Percentiles rank a stretch among this genome's conserved stretches.
These are phyloP conservation scores for Diplazon laetatorius DNA, from an alignment of 2,888 invertebrate genomes.

Conservation along the genomic window DNA sequence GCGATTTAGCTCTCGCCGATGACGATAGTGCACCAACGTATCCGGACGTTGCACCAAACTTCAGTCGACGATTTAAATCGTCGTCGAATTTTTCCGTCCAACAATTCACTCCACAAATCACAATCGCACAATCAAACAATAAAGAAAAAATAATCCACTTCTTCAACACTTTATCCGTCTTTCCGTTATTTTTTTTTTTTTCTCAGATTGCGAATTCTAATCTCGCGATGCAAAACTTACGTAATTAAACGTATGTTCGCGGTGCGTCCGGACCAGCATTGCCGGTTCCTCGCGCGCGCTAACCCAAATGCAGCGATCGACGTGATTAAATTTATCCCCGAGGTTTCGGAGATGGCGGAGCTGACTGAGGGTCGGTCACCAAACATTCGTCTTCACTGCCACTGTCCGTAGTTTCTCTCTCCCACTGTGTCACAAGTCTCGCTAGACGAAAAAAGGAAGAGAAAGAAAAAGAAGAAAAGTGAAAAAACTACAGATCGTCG, in stretches of 20 bases:
- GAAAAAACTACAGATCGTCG: slow-evolving; percentile 19
- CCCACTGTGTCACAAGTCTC: slow-evolving; percentile 13
- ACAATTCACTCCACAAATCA: too few relatives aligned
- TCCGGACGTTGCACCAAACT: slow-evolving; percentile 55
- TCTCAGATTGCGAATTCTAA: slow-evolving; percentile 17
- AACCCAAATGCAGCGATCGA: slow-evolving; percentile 73
- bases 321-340: slow-evolving; percentile 72
- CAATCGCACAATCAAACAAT: too few relatives aligned
- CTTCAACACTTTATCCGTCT: neutral
- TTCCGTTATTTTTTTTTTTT: neutral
- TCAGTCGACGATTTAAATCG: slow-evolving; percentile 39
- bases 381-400: slow-evolving; percentile 45
- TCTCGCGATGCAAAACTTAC: slow-evolving; percentile 39
- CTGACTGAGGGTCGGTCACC: slow-evolving; percentile 60
- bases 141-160: neutral
- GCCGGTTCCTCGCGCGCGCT: slow-evolving; percentile 69
- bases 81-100: too few relatives aligned
- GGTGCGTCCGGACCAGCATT: slow-evolving; percentile 55
- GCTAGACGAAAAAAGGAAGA: neutral
- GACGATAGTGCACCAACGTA: slow-evolving; percentile 59
- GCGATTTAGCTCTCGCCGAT: slow-evolving; percentile 63
- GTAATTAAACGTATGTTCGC: slow-evolving; percentile 58
- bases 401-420: slow-evolving; percentile 39
- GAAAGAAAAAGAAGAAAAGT: slow-evolving; percentile 11
- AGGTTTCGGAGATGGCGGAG: slow-evolving; percentile 48